Conservation (phyloP, 1,140 invertebrate species). For the Calliopsis andreniformis region DNA sequence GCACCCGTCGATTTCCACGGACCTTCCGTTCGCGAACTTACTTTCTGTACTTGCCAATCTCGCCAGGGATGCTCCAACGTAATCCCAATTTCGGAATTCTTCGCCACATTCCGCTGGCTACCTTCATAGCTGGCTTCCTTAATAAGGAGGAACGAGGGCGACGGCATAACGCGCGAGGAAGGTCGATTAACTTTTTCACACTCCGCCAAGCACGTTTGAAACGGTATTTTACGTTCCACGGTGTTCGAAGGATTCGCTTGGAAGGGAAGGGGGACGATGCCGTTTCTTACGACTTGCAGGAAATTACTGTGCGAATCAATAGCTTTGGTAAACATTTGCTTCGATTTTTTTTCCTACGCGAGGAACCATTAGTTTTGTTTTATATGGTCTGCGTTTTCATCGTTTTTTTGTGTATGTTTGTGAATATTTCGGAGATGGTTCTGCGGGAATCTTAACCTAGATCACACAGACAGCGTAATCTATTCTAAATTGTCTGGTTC, state of each 20-base stretch:
- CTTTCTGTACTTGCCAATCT: conserved; percentile 51
- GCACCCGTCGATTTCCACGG: conserved; percentile 57
- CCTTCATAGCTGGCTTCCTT: conserved; percentile 28
- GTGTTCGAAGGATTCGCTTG: not conserved
- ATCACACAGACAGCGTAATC: too few relatives aligned
- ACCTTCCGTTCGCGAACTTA: conserved; percentile 52
- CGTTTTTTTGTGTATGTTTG: too few relatives aligned
- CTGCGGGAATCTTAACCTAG: too few relatives aligned
- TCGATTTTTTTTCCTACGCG: too few relatives aligned
- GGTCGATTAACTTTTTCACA: conserved; percentile 28
- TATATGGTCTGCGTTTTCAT: too few relatives aligned
- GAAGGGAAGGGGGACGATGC: not conserved
- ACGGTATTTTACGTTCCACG: not conserved
- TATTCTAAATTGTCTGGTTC: too few relatives aligned
- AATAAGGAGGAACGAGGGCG: conserved; percentile 7
- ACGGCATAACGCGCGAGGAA: not conserved
- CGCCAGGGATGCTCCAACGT: conserved; percentile 33
- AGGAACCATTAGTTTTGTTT: too few relatives aligned
- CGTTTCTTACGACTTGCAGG: not conserved
- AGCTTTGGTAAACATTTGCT: not conserved
- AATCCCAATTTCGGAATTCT: conserved; percentile 59
- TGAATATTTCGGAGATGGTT: too few relatives aligned
- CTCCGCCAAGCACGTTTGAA: not conserved
- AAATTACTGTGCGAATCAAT: not conserved
- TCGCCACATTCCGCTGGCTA: conserved; percentile 40